Evolutionary conservation across 2,888 invertebrate species (phyloP).

Genomic region (Rhaphigaster nebulosa): DNA sequence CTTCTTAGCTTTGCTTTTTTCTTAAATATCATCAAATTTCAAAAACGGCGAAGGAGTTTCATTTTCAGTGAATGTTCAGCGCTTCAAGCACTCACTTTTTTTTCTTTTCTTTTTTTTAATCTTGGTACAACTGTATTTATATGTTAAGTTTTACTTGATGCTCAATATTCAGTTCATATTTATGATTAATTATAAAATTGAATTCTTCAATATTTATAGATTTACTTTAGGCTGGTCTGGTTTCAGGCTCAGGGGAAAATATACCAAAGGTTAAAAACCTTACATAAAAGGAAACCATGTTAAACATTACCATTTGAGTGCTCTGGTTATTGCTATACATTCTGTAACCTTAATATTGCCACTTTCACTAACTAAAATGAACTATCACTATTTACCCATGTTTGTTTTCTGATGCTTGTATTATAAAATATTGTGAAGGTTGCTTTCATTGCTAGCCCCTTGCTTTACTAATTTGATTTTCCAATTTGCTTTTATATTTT

Average conservation of each 20-base stretch:
- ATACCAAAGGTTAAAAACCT: slow-evolving; percentile 37
- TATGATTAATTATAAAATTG: neutral
- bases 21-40: neutral
- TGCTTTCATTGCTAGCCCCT: slow-evolving; percentile 58
- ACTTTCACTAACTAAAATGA: slow-evolving; percentile 30
- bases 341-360: slow-evolving; percentile 35
- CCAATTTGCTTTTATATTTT: neutral
- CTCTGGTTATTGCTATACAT: neutral
- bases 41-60: neutral
- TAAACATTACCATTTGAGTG: slow-evolving; percentile 14
- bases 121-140: neutral
- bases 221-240: neutral
- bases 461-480: slow-evolving; percentile 51
- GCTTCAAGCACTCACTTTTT: neutral
- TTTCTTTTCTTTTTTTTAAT: neutral
- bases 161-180: neutral
- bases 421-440: slow-evolving; percentile 31
- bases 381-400: slow-evolving; percentile 4
- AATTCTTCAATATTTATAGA: neutral
- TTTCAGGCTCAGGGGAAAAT: slow-evolving; percentile 39
- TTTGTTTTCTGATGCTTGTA: slow-evolving; percentile 16
- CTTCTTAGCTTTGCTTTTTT: neutral
- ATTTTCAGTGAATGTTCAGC: too few relatives aligned
- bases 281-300: slow-evolving; percentile 58
- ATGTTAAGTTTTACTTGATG: neutral